These are phyloP conservation scores for Tineola bisselliella DNA, from an alignment of 2,888 invertebrate genomes.

Conservation along the genomic window DNA sequence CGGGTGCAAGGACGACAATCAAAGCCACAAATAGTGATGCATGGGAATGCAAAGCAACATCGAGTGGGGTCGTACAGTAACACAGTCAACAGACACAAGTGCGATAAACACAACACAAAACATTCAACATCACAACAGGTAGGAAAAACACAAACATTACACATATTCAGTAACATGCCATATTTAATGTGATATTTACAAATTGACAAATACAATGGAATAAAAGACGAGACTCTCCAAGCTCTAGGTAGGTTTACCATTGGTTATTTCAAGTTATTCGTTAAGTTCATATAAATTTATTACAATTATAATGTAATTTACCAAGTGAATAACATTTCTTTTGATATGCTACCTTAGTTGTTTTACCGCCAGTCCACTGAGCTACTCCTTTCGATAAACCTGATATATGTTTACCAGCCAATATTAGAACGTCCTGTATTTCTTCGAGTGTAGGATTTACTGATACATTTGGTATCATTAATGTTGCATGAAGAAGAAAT, in stretches of 20 bases:
- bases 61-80: conserved; percentile 31
- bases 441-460: conserved; percentile 91
- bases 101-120: conserved; percentile 35
- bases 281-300: too few relatives aligned
- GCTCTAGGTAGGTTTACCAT: too few relatives aligned
- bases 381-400: conserved; percentile 90
- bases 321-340: not conserved
- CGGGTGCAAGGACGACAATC: not conserved
- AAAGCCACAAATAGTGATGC: not conserved
- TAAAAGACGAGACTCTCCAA: too few relatives aligned
- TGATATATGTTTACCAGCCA: conserved; percentile 85
- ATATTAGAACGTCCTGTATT: conserved; percentile 84
- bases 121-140: conserved; percentile 51
- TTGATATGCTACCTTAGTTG: conserved; percentile 46
- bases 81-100: conserved; percentile 48
- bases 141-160: not conserved
- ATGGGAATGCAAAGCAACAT: not conserved
- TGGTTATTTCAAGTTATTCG: too few relatives aligned
- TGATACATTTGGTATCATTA: conserved; percentile 88
- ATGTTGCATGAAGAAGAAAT: conserved; percentile 81
- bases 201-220: too few relatives aligned
- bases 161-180: not conserved
- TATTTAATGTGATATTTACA: not conserved
- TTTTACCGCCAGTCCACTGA: conserved; percentile 86
- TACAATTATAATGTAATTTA: too few relatives aligned